Base-by-base conservation (phyloP, 2,797 vertebrate species). In the Thalassophryne amazonica region DNA sequence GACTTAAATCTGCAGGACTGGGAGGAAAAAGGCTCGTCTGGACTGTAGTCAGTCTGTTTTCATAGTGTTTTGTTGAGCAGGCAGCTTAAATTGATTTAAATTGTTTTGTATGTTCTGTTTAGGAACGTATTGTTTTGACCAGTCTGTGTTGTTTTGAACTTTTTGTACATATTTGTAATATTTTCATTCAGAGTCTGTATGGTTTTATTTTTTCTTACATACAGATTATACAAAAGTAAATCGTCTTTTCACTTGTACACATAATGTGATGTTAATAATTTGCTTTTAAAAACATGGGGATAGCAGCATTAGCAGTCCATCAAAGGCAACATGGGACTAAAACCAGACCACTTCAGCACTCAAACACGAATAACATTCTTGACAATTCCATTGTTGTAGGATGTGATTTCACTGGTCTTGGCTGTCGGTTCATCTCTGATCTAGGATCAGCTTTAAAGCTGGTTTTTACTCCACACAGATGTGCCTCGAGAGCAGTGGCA, bases 141-240 rank as follows among this genome's bases (percentile, higher is more conserved):
- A n/a, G n/a, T n/a, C n/a, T n/a, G n/a, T n/a, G n/a, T n/a, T n/a
- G n/a, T n/a, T n/a, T n/a, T n/a, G n/a, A n/a, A n/a, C n/a, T n/a
- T n/a, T 82, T 86, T 95, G 93, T 94, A 94, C 89, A 93, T 93
- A 93, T 81, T 80, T 93, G 48, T 89, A 90, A 85, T 60, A 57
- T 68, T 92, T 93, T 93, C 89, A 94, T 92, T 94, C 91, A 94
- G 92, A 85, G 37, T 88, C 87, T 85, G 78, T 91, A 72, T 83
- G 86, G 41, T 56, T n/a, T n/a, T 51, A 73, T 73, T 78, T 66
- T 13, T 67, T 42, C 48, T 78, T 57, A 77, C 80, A 83, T 85
- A 85, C 69, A 81, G 76, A 79, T 80, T 52, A 78, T 64, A 86
- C 57, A 86, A 76, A 79, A 67, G 53, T 14, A 65, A 41, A 49